Percentiles rank a stretch among this genome's conserved stretches.
Evolutionary conservation across 2,888 invertebrate species (phyloP).

Genomic region (Buathra laborator): DNA sequence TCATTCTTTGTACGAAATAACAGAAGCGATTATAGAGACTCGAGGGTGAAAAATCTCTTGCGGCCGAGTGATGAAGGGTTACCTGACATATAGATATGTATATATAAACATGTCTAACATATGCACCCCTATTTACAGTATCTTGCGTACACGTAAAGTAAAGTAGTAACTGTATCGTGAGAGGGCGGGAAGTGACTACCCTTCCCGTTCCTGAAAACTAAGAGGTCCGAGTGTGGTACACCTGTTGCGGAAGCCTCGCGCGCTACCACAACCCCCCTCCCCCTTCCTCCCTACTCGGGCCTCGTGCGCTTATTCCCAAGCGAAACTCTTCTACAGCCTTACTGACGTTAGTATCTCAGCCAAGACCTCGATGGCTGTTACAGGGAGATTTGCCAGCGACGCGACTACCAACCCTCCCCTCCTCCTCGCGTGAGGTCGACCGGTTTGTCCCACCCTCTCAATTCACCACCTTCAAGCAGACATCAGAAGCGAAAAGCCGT

Average conservation of each 20-base stretch:
- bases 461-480: constrained; percentile 15
- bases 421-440: constrained; percentile 30
- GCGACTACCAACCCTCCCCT: not conserved
- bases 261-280: not conserved
- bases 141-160: not conserved
- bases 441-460: not conserved
- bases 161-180: constrained; percentile 5
- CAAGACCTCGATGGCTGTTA: constrained; percentile 44
- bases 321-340: not conserved
- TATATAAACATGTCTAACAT: too few relatives aligned
- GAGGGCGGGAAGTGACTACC: constrained; percentile 1
- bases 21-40: too few relatives aligned
- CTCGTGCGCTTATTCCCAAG: constrained; percentile 33
- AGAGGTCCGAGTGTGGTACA: constrained; percentile 63
- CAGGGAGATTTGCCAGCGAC: constrained; percentile 61
- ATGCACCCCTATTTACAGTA: too few relatives aligned
- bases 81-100: too few relatives aligned
- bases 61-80: not conserved
- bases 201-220: constrained; percentile 30
- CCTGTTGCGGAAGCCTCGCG: constrained; percentile 63
- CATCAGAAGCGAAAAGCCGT: constrained; percentile 14
- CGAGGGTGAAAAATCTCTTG: not conserved
- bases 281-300: not conserved
- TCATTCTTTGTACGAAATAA: too few relatives aligned
- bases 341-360: constrained; percentile 2